A percentile compares a stretch with the other conserved stretches of the same genome.
Evolutionary conservation across 2,113 vertebrate genomes (phyloP).

Genomic region (Falco punctatus): DNA sequence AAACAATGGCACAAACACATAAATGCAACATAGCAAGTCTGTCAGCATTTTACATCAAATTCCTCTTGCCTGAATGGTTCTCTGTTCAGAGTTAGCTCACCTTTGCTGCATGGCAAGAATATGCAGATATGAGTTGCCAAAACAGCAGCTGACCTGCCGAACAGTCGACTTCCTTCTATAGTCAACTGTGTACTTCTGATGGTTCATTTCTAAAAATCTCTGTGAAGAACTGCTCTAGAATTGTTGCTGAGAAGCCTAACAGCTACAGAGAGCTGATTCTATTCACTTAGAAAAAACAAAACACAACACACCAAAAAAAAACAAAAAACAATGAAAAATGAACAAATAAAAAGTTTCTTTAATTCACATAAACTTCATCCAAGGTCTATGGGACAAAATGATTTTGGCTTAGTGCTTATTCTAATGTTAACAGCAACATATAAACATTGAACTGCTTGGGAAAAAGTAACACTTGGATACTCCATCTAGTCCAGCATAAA

Average conservation of each 20-base stretch:
- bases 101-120: neutral
- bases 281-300: neutral
- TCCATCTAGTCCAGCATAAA: constrained; percentile 51
- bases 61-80: neutral
- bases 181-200: neutral
- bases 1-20: neutral
- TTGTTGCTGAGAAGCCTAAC: neutral
- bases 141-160: neutral
- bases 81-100: neutral
- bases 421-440: constrained; percentile 47
- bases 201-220: neutral
- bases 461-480: constrained; percentile 24
- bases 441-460: constrained; percentile 41
- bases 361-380: constrained; percentile 17
- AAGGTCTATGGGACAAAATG: constrained; percentile 23
- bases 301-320: neutral
- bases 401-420: neutral
- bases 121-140: neutral
- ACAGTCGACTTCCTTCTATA: neutral
- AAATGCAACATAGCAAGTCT: neutral
- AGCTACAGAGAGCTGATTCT: neutral
- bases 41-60: neutral
- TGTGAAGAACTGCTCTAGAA: neutral
- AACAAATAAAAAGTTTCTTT: neutral
- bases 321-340: neutral